Conservation (phyloP, 2,888 invertebrate genomes). For the Drosophila quasianomalipes region DNA sequence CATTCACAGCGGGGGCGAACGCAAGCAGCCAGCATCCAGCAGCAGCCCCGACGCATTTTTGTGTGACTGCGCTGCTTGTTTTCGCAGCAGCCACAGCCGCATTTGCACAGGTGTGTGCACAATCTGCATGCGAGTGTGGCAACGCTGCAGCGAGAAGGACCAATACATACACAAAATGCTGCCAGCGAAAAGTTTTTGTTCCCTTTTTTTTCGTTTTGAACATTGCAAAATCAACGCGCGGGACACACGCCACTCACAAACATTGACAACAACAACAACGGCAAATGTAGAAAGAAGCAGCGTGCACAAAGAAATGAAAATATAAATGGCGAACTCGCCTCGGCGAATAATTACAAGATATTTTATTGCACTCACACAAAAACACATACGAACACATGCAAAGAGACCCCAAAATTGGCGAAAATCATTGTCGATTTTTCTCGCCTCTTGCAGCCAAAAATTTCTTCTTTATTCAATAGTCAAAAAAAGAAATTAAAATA, state of each 20-base stretch:
- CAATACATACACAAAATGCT: conserved; percentile 76
- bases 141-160: conserved; percentile 72
- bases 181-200: conserved; percentile 56
- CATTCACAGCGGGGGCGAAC: conserved; percentile 40
- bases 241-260: conserved; percentile 52
- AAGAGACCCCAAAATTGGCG: conserved; percentile 35
- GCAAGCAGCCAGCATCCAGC: conserved; percentile 32
- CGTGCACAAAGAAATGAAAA: conserved; percentile 62
- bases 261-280: conserved; percentile 29
- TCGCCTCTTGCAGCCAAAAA: conserved; percentile 28
- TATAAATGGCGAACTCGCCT: conserved; percentile 73
- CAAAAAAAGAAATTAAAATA: conserved; percentile 32
- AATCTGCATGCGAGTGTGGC: conserved; percentile 71
- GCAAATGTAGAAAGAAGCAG: conserved; percentile 52
- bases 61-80: conserved; percentile 20
- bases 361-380: conserved; percentile 52
- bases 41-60: conserved; percentile 38
- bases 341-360: conserved; percentile 64
- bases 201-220: conserved; percentile 8
- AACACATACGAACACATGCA: conserved; percentile 15
- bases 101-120: conserved; percentile 74
- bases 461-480: conserved; percentile 40
- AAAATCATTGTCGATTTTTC: conserved; percentile 36
- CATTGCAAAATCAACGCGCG: conserved; percentile 58
- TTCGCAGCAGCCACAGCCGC: conserved; percentile 27